A percentile compares a stretch with the other conserved stretches of the same genome.
These are phyloP conservation scores for Elysia crispata DNA, from an alignment of 2,888 invertebrate genomes.

Conservation along the genomic window DNA sequence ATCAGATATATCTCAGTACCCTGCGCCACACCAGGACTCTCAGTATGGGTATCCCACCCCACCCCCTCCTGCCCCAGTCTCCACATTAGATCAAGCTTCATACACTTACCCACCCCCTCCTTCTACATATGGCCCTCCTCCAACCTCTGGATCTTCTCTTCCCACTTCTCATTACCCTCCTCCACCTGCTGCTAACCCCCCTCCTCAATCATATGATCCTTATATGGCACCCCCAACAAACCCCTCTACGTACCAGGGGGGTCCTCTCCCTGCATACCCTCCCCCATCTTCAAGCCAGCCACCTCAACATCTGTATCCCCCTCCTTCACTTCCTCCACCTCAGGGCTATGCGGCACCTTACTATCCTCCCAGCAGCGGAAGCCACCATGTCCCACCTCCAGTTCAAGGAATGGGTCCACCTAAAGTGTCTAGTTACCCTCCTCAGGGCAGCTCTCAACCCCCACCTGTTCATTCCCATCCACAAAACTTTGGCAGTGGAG, in stretches of 20 bases:
- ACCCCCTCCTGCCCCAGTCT: conserved; percentile 36
- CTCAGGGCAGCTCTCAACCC: conserved; percentile 41
- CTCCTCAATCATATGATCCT: conserved; percentile 34
- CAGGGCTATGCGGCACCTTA: conserved; percentile 48
- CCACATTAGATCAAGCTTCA: conserved; percentile 18
- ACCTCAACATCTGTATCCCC: conserved; percentile 45
- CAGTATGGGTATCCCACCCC: no score
- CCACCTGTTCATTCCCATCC: conserved; percentile 45
- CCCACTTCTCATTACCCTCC: conserved; percentile 49
- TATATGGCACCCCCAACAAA: conserved; percentile 49
- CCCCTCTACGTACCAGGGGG: conserved; percentile 33
- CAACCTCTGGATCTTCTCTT: conserved; percentile 16
- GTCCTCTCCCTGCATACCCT: conserved; percentile 38
- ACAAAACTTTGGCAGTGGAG: conserved; percentile 16
- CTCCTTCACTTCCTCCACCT: conserved; percentile 39
- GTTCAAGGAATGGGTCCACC: conserved; percentile 45
- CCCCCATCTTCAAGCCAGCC: conserved; percentile 51
- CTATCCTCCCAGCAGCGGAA: conserved; percentile 33
- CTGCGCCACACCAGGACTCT: neutral
- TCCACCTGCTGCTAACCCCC: conserved; percentile 48
- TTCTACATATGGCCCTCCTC: conserved; percentile 44
- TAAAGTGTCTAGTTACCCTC: conserved; percentile 45
- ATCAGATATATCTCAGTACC: conserved; percentile 50
- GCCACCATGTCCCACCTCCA: conserved; percentile 43
- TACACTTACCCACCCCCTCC: conserved; percentile 42